These are phyloP conservation scores for Tetraneura akinire DNA, from an alignment of 1,140 invertebrate genomes.

Conservation along the genomic window DNA sequence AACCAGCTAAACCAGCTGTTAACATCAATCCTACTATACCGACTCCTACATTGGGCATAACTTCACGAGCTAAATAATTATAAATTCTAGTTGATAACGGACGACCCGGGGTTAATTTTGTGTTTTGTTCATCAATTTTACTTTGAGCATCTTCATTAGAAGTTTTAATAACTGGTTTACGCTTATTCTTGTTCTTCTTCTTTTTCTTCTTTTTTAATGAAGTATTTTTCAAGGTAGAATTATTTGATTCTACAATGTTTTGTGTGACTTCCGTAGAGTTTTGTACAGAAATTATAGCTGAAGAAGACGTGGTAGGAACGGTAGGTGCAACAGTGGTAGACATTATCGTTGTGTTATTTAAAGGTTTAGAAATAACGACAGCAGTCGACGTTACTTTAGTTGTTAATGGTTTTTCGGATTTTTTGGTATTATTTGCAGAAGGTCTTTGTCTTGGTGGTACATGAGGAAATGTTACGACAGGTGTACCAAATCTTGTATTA, in stretches of 20 bases:
- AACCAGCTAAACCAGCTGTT: conserved; percentile 71
- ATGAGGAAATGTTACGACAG: conserved; percentile 53
- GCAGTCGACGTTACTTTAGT: conserved; percentile 55
- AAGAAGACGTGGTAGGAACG: neutral
- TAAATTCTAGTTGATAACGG: conserved; percentile 72
- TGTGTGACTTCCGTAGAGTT: conserved; percentile 51
- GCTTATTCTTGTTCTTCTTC: conserved; percentile 67
- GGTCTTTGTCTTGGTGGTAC: conserved; percentile 52
- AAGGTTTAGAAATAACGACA: conserved; percentile 54
- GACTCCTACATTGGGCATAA: conserved; percentile 77
- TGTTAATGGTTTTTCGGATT: conserved; percentile 54
- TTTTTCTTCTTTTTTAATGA: conserved; percentile 55
- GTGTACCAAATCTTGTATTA: conserved; percentile 53
- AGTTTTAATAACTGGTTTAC: conserved; percentile 60
- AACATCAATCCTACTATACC: conserved; percentile 73
- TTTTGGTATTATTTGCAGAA: conserved; percentile 48
- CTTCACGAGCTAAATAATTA: conserved; percentile 75
- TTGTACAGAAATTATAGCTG: conserved; percentile 46
- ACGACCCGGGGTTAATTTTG: conserved; percentile 56
- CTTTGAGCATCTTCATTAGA: conserved; percentile 57
- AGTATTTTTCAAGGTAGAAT: conserved; percentile 49
- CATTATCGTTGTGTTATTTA: conserved; percentile 49
- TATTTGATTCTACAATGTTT: conserved; percentile 43
- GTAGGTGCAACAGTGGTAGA: neutral
- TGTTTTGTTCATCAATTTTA: conserved; percentile 61